phyloP scores from a whole-genome alignment of 2,113 vertebrate species.

The Salvelinus alpinus region DNA sequence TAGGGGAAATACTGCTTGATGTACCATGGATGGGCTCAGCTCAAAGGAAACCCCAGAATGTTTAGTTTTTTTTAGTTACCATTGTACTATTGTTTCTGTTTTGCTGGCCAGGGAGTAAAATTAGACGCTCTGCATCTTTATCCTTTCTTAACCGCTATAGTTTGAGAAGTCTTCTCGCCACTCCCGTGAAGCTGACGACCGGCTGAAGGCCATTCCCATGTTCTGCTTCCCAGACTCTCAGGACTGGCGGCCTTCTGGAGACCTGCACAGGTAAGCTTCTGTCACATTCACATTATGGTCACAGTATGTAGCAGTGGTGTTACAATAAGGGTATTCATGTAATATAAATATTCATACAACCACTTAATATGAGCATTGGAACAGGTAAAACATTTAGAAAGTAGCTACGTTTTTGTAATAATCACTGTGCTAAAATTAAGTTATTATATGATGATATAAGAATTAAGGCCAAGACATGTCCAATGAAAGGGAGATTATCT shows the following conservation, averaged over 20 bases:
- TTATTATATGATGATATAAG: too few relatives aligned
- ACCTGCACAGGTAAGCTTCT: slow-evolving; percentile 82
- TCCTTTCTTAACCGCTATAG: slow-evolving; percentile 64
- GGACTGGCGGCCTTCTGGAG: slow-evolving; percentile 86
- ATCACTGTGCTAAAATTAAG: too few relatives aligned
- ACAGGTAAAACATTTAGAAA: too few relatives aligned
- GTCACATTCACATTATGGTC: background rate
- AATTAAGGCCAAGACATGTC: too few relatives aligned
- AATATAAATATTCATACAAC: too few relatives aligned
- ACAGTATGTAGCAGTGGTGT: too few relatives aligned
- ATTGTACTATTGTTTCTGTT: background rate
- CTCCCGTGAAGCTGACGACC: slow-evolving; percentile 91
- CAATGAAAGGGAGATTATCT: too few relatives aligned
- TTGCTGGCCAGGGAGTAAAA: background rate
- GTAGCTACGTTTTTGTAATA: too few relatives aligned
- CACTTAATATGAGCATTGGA: too few relatives aligned
- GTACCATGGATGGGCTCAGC: background rate
- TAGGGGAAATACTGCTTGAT: too few relatives aligned
- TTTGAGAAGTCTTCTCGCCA: slow-evolving; percentile 86
- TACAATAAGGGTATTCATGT: too few relatives aligned
- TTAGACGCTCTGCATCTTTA: slow-evolving; percentile 35
- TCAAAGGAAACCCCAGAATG: background rate
- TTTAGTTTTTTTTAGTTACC: background rate
- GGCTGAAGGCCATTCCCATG: slow-evolving; percentile 91
- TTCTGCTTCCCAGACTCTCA: slow-evolving; percentile 96